Evolutionary conservation across 2,888 invertebrate species (phyloP).

Genomic region (Synergus gifuensis): DNA sequence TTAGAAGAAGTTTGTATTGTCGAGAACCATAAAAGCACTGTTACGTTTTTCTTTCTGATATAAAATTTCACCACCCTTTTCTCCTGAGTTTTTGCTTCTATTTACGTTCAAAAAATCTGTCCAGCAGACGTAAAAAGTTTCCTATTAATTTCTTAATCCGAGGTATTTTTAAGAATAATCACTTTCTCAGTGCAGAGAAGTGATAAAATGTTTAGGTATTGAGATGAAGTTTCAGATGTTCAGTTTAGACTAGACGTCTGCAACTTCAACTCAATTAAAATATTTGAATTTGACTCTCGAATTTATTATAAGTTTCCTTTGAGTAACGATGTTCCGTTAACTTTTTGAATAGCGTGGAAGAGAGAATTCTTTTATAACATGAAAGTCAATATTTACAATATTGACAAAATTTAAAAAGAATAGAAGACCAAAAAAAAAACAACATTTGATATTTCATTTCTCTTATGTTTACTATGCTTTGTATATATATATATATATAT

Average conservation of each 20-base stretch:
- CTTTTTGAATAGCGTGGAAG: too few species aligned
- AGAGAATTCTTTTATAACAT: too few species aligned
- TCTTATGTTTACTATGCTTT: not conserved
- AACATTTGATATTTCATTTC: not conserved
- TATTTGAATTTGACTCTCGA: not conserved
- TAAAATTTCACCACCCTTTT: slow-evolving; percentile 30
- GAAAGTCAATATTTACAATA: not conserved
- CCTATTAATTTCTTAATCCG: not conserved
- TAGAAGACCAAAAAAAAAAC: too few species aligned
- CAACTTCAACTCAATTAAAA: not conserved
- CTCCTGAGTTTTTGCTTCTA: slow-evolving; percentile 10
- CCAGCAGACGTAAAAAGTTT: slow-evolving; percentile 5
- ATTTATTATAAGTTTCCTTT: not conserved
- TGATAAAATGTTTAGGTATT: not conserved
- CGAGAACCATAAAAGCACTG: slow-evolving; percentile 54
- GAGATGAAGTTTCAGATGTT: not conserved
- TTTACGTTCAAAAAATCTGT: not conserved
- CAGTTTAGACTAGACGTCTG: too few species aligned
- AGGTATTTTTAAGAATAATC: not conserved
- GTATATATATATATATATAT: too few species aligned
- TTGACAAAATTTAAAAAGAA: not conserved
- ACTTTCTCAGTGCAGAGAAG: not conserved
- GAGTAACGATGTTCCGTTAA: not conserved
- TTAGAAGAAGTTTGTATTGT: slow-evolving; percentile 47
- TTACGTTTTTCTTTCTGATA: slow-evolving; percentile 54